Percentiles rank a stretch among this genome's conserved stretches.
These are phyloP conservation scores for Scomberomorus guttatus DNA, from an alignment of 2,797 vertebrate genomes.

Conservation along the genomic window DNA sequence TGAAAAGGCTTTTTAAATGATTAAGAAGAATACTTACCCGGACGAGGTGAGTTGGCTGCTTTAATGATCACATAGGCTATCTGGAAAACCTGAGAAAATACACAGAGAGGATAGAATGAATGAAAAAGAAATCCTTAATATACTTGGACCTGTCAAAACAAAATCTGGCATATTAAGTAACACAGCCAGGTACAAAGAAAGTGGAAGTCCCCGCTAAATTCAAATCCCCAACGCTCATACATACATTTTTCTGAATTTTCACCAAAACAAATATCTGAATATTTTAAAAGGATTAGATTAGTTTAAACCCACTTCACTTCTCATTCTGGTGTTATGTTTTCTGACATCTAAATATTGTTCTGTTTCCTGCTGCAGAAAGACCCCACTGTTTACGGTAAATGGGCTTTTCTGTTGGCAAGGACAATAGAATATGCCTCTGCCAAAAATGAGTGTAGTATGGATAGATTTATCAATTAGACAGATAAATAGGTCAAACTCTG, in stretches of 20 bases:
- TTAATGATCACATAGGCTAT: constrained; percentile 96
- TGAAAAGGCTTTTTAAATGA: neutral
- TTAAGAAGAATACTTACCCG: constrained; percentile 73
- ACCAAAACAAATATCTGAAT: neutral
- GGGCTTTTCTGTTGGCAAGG: no score
- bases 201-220: neutral
- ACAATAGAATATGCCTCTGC: no score
- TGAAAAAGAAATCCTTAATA: neutral
- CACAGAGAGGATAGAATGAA: constrained; percentile 19
- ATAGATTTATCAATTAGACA: neutral
- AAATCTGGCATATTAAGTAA: neutral
- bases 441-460: neutral
- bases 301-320: no score
- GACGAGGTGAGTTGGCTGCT: constrained; percentile 95
- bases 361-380: no score
- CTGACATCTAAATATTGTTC: no score
- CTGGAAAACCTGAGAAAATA: constrained; percentile 91
- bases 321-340: no score
- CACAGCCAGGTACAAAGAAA: neutral
- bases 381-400: no score
- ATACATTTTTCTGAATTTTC: neutral
- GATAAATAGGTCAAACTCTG: constrained; percentile 53
- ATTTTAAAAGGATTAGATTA: neutral
- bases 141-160: neutral
- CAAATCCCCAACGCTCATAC: neutral